Evolutionary conservation across 2,113 vertebrate genomes (phyloP), one percentile per base, ranked within the genome.

Genomic region (Platysteira castanea): DNA sequence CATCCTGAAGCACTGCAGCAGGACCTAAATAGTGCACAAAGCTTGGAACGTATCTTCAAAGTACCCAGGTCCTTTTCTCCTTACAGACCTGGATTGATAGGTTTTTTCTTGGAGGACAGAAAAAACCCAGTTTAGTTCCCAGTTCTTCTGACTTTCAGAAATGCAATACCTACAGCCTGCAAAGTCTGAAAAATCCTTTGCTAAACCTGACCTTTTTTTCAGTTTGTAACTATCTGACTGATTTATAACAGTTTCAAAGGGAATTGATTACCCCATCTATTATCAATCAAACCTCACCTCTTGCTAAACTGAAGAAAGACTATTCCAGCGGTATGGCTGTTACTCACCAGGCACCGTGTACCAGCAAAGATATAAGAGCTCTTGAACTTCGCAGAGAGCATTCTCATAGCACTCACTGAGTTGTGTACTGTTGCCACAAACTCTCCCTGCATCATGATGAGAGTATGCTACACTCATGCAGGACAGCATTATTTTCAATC

Each of bases 231-330:
- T 89, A 59, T 87, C 53, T 93, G 74, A 79, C 64, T 84, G 93
- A 93, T 87, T 74, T 69, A 79, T 24, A 80, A 87, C 31, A 35
- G 35, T 95, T 96, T 95, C 86, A 85, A 84, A 96, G 70, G 56
- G 42, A 92, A 64, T 52, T 65, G 90, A 85, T 27, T 50, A 33
- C 21, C 46, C 54, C 50, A 77, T 88, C 73, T 75, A 90, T 88
- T 88, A 50, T 61, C 92, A 94, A 85, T 89, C 46, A 89, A 80
- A 81, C 78, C 18, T 92, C 70, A 91, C 33, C 33, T 82, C 41
- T 71, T 93, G 49, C 54, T 95, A 80, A 82, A 44, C 69, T 71
- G 74, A 78, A 56, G 80, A 85, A 84, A 86, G 63, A 41, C 31
- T 47, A 19, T 63, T 63, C 13, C 50, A 91, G 21, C 31, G 87